Percentiles rank a stretch among this genome's conserved stretches.
These are phyloP conservation scores for Epicampocera succincta DNA, from an alignment of 2,888 invertebrate genomes.

Conservation along the genomic window DNA sequence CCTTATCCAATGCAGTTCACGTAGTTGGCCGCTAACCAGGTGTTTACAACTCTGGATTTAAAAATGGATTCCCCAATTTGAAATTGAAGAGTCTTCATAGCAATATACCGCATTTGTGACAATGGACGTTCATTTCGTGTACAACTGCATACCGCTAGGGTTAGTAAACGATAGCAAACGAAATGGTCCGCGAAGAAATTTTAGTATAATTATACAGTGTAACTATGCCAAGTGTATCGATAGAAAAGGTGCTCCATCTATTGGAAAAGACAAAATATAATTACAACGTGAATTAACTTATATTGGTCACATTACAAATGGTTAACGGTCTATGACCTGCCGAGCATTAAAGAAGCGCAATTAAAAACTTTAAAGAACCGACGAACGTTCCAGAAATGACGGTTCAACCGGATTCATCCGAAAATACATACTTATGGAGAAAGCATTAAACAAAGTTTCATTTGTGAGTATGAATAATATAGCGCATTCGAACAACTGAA, in stretches of 20 bases:
- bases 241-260: neutral
- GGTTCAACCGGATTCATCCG: neutral
- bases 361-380: too few relatives aligned
- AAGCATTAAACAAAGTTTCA: too few relatives aligned
- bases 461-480: too few relatives aligned
- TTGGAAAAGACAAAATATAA: neutral
- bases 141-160: constrained; percentile 64
- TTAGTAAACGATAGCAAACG: constrained; percentile 53
- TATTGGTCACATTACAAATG: constrained; percentile 1
- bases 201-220: constrained; percentile 31
- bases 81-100: constrained; percentile 50
- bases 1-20: constrained; percentile 61
- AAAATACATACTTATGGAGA: neutral
- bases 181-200: constrained; percentile 14
- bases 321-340: neutral
- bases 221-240: constrained; percentile 3
- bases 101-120: constrained; percentile 62
- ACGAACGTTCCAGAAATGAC: neutral
- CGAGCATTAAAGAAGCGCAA: neutral
- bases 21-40: constrained; percentile 44
- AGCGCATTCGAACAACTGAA: constrained; percentile 25
- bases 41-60: constrained; percentile 56
- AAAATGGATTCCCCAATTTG: constrained; percentile 62
- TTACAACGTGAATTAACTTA: constrained; percentile 2
- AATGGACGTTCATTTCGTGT: constrained; percentile 58